These are phyloP conservation scores for Vanessa cardui DNA, from an alignment of 2,888 invertebrate species.

Conservation along the genomic window DNA sequence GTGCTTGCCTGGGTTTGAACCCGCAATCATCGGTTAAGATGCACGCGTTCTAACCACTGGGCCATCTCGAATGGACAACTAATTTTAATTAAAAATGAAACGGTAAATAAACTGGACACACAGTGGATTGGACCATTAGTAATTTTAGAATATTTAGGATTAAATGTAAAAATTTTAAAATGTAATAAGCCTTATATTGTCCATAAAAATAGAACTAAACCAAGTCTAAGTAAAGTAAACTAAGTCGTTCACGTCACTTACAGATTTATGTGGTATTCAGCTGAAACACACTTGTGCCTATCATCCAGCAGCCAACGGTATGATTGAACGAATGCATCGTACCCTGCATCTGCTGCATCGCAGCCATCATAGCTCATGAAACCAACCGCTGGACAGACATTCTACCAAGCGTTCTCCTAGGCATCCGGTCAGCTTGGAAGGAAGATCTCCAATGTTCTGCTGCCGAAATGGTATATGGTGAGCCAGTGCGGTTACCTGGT, in stretches of 20 bases:
- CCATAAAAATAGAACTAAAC: no score
- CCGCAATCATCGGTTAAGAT: no score
- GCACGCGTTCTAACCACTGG: no score
- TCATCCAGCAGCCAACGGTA: neutral
- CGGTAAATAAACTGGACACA: no score
- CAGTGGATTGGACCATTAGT: no score
- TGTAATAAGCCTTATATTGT: no score
- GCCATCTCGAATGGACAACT: no score
- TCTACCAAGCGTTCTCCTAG: neutral
- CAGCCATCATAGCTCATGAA: constrained; percentile 1
- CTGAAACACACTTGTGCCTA: neutral
- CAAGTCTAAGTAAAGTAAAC: no score
- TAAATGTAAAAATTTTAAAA: no score
- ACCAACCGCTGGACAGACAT: neutral
- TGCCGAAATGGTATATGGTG: neutral
- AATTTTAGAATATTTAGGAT: no score
- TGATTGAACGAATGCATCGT: neutral
- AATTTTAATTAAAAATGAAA: no score
- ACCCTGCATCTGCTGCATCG: neutral
- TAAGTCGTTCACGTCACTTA: neutral
- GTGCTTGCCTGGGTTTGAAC: no score
- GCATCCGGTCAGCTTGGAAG: neutral
- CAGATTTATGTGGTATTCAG: neutral
- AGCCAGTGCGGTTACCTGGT: neutral
- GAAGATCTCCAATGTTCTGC: neutral